Evolutionary conservation across 2,797 vertebrate genomes (phyloP), one percentile per base, ranked within the genome.

Genomic region (Chaetophractus vellerosus): DNA sequence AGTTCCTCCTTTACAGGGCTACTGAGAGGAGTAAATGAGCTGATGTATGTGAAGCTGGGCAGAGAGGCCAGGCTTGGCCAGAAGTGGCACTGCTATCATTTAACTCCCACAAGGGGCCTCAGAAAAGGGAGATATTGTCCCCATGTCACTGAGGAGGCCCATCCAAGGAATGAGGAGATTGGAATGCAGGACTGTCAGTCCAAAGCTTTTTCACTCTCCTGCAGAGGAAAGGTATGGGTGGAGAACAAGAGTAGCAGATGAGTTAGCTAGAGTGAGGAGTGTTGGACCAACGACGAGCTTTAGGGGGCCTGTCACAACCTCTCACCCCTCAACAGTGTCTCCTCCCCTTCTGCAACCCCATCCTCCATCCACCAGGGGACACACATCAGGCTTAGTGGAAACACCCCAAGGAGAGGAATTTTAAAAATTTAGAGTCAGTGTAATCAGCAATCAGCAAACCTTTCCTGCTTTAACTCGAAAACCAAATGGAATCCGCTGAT

Each of bases 391-490:
- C 45, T 52, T 59, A 28, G 18, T 0, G 1, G 84, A 83, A 36
- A 55, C 52, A 45, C 36, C n/a, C 48, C 11, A 2, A 38, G 36
- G 36, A 69, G 28, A 57, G 0, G 0, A 10, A 15, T 0, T 16
- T 9, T 36, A 74, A 45, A 71, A 74, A 41, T 31, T 8, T 19
- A 52, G 33, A n/a, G 12, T 26, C 50, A 26, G 59, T 69, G 66
- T n/a, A 45, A 91, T 79, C 81, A 92, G 88, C 68, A 92, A 64
- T 92, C 92, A 88, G 89, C 82, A 64, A 74, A 59, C 50, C 88
- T 45, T 48, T 79, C 72, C 81, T 66, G 87, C 41, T 69, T 91
- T 75, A 28, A 23, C 79, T 81, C 1, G 1, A 55, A 90, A 95
- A 50, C 45, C 52, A 57, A 63, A 45, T 5, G 28, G 55, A 33